Evolutionary conservation across 2,797 vertebrate species (phyloP).

Genomic region (Rhincodon typus): DNA sequence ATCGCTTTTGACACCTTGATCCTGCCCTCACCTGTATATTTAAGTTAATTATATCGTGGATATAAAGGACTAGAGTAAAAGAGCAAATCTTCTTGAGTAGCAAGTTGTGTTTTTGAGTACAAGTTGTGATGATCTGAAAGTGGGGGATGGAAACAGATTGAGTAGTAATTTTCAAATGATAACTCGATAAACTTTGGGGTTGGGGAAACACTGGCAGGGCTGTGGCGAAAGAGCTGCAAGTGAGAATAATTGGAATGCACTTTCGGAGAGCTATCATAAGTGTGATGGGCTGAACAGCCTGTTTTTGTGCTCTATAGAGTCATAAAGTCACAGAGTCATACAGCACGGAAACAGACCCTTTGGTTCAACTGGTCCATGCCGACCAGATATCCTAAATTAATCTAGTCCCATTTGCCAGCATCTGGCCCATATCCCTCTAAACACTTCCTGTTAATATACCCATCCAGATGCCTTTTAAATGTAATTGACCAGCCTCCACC

Average conservation of each 20-base stretch:
- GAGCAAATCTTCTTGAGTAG: background rate
- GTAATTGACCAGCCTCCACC: too few species aligned
- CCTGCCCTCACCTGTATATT: background rate
- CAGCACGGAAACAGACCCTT: too few species aligned
- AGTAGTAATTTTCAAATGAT: background rate
- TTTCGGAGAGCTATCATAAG: background rate
- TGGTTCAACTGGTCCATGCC: too few species aligned
- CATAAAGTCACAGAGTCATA: too few species aligned
- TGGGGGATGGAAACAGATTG: background rate
- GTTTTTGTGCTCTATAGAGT: background rate
- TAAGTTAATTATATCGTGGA: background rate
- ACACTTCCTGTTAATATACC: too few species aligned
- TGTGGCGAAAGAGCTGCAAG: background rate
- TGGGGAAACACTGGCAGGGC: background rate
- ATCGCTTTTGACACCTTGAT: background rate
- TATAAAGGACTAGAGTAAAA: background rate
- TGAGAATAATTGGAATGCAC: background rate
- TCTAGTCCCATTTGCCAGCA: too few species aligned
- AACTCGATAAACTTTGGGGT: background rate
- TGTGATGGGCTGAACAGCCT: background rate
- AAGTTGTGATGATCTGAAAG: background rate
- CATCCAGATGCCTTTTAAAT: too few species aligned
- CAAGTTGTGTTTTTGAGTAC: background rate
- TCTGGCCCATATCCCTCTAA: too few species aligned
- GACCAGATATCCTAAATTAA: too few species aligned